Percentiles rank a stretch among this genome's conserved stretches.
Conservation (phyloP, 2,113 vertebrate species). For the Megalops atlanticus region DNA sequence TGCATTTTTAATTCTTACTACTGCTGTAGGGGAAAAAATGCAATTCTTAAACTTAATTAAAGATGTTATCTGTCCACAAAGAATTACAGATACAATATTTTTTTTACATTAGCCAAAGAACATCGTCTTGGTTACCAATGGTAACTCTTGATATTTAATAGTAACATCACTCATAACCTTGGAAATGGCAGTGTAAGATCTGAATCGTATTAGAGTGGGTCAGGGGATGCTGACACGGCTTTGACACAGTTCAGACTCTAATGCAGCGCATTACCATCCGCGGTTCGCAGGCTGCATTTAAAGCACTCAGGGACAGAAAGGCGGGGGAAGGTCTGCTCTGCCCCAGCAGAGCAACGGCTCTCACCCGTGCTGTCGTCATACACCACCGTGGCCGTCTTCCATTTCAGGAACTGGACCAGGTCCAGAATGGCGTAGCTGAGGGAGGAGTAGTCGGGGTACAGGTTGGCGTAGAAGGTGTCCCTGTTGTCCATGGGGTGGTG, state of each 20-base stretch:
- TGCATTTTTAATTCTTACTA: constrained; percentile 18
- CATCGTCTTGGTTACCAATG: constrained; percentile 21
- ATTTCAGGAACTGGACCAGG: constrained; percentile 93
- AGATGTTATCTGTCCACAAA: constrained; percentile 27
- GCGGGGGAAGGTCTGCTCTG: neutral
- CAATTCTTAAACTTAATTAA: constrained; percentile 33
- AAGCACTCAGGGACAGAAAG: neutral
- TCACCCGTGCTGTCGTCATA: constrained; percentile 97
- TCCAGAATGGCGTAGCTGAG: constrained; percentile 97
- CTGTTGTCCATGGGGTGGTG: constrained; percentile 97
- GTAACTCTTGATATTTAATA: neutral
- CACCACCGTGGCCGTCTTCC: constrained; percentile 96
- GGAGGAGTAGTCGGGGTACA: constrained; percentile 95
- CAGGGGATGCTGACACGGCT: neutral
- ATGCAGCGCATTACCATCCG: neutral
- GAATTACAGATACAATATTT: constrained; percentile 28
- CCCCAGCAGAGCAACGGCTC: constrained; percentile 26
- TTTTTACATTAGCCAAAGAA: neutral
- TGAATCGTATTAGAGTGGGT: neutral
- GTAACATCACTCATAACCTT: constrained; percentile 11
- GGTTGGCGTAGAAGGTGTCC: constrained; percentile 96
- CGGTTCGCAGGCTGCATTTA: neutral
- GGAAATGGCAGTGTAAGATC: neutral
- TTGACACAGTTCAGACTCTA: constrained; percentile 7
- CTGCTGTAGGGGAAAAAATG: constrained; percentile 19